Evolutionary conservation across 2,113 vertebrate species (phyloP).

Genomic region (Lepisosteus osseus): DNA sequence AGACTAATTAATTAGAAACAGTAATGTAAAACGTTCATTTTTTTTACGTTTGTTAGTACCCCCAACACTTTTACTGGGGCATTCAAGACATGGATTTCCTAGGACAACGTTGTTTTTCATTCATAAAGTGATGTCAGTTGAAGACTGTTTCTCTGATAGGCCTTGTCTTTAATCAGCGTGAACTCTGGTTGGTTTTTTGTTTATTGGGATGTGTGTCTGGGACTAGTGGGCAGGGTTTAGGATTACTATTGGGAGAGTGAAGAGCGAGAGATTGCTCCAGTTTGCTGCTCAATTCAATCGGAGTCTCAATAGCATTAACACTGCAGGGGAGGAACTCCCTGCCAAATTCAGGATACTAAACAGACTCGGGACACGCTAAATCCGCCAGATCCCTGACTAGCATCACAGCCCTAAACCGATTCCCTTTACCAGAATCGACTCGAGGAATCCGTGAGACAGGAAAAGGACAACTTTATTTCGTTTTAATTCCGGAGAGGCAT

Average conservation of each 20-base stretch:
- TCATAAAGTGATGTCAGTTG: conserved; percentile 30
- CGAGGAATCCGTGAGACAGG: conserved; percentile 46
- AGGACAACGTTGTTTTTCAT: conserved; percentile 17
- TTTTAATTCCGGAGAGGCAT: conserved; percentile 22
- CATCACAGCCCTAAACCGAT: conserved; percentile 40
- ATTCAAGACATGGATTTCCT: background rate
- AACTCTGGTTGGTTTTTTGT: conserved; percentile 28
- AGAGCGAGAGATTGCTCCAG: conserved; percentile 52
- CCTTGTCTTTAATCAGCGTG: conserved; percentile 22
- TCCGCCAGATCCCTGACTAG: conserved; percentile 46
- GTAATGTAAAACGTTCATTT: background rate
- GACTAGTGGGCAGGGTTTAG: conserved; percentile 61
- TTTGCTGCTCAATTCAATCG: conserved; percentile 57
- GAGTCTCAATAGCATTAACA: conserved; percentile 62
- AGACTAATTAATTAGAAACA: no score
- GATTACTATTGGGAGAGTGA: conserved; percentile 45
- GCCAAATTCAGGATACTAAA: conserved; percentile 55
- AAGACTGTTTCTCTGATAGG: conserved; percentile 29
- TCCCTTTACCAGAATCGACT: conserved; percentile 37
- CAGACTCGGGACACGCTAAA: conserved; percentile 49
- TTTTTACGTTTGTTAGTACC: no score
- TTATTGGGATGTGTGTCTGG: conserved; percentile 28
- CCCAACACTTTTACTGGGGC: background rate
- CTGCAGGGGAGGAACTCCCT: conserved; percentile 62
- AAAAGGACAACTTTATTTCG: conserved; percentile 46